A percentile compares a stretch with the other conserved stretches of the same genome.
phyloP scores from a whole-genome alignment of 2,113 vertebrate genomes.

The Zosterops hypoxanthus region DNA sequence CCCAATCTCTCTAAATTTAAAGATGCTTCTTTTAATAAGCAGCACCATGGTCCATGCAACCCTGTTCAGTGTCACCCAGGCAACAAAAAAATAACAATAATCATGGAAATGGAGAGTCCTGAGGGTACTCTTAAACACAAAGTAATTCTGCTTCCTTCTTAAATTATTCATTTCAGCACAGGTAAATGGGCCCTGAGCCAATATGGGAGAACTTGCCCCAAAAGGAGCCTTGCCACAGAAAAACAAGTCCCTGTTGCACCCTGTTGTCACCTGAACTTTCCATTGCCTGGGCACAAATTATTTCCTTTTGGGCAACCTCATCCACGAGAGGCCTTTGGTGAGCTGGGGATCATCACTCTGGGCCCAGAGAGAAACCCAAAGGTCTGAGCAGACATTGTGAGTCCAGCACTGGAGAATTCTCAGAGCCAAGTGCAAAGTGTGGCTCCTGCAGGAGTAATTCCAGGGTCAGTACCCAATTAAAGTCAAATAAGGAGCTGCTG shows the following conservation, averaged over 20 bases:
- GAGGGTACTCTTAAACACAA: background rate
- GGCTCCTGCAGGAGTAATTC: background rate
- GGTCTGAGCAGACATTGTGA: background rate
- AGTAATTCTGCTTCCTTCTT: background rate
- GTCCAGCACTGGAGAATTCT: background rate
- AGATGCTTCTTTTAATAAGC: background rate
- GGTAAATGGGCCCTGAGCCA: background rate
- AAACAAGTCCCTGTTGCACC: accelerated
- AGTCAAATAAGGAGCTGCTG: background rate
- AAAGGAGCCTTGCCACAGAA: background rate
- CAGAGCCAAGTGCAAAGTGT: background rate
- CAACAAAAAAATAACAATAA: background rate
- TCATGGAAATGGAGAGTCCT: background rate
- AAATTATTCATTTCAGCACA: background rate
- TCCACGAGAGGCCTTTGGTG: background rate
- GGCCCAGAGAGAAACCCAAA: background rate
- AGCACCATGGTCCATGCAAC: background rate
- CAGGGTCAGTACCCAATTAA: background rate
- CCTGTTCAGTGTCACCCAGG: background rate
- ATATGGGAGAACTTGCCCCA: background rate
- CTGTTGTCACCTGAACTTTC: no score
- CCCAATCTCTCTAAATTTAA: background rate
- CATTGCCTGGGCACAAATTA: background rate
- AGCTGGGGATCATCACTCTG: background rate
- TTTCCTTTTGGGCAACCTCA: accelerated